A percentile compares a stretch with the other conserved stretches of the same genome.
Conservation (phyloP, 2,113 vertebrate genomes). For the Dermatemys mawii region DNA sequence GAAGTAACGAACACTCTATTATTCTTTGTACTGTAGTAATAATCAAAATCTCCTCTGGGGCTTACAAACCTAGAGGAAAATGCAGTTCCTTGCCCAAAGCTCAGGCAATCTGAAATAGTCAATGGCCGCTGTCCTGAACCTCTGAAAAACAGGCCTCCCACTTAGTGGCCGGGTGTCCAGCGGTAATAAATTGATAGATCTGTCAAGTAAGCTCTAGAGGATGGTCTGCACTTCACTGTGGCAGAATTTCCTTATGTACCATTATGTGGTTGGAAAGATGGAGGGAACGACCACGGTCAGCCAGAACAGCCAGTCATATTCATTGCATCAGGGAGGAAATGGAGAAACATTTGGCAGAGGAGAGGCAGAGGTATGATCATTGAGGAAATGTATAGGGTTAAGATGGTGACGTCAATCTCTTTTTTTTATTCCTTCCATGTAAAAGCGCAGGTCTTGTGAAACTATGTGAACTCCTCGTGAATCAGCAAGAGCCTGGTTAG, state of each 20-base stretch:
- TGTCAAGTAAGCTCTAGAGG: background rate
- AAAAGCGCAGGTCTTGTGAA: background rate
- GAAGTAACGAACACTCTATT: background rate
- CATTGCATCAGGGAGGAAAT: background rate
- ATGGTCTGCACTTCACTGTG: background rate
- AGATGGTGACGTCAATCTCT: slow-evolving; percentile 33
- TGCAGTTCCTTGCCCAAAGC: background rate
- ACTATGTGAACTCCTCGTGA: background rate
- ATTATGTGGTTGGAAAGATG: background rate
- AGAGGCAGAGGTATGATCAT: slow-evolving; percentile 2
- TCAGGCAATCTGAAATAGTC: background rate
- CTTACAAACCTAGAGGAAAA: background rate
- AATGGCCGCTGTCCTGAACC: background rate
- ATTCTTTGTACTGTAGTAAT: background rate
- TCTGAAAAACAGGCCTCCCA: background rate
- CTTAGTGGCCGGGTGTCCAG: background rate
- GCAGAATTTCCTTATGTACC: background rate
- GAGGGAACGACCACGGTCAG: background rate
- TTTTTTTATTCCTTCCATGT: slow-evolving; percentile 17
- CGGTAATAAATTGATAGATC: background rate
- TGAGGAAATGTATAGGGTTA: slow-evolving; percentile 40
- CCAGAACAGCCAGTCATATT: background rate
- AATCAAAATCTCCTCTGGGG: background rate
- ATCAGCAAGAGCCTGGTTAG: background rate
- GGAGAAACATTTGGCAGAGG: background rate